Conservation (phyloP, 2,797 vertebrate genomes). For the Helostoma temminkii region DNA sequence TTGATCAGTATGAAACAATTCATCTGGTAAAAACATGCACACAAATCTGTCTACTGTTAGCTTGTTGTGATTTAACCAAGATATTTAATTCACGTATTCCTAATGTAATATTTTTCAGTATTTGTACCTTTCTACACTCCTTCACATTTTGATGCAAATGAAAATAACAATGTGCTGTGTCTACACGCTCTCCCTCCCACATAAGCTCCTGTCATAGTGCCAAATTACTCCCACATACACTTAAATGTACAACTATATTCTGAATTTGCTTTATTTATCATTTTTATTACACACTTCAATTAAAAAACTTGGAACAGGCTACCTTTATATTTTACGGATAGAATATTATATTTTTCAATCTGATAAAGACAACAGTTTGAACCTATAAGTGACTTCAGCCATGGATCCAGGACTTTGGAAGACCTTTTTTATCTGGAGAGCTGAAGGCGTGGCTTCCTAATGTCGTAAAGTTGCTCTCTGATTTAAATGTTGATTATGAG, state of each 20-base stretch:
- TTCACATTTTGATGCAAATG: slow-evolving; percentile 37
- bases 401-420: not conserved
- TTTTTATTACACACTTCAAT: not conserved
- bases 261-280: not conserved
- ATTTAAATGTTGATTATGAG: not conserved
- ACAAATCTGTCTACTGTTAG: not conserved
- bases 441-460: not conserved
- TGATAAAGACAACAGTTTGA: not conserved
- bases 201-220: slow-evolving; percentile 3
- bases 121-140: slow-evolving; percentile 1
- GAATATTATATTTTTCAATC: not conserved
- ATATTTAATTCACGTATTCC: not conserved
- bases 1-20: slow-evolving; percentile 4
- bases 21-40: not conserved
- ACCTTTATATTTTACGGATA: not conserved
- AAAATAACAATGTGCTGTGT: not conserved
- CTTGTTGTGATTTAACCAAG: not conserved
- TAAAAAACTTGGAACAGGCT: not conserved
- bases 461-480: not conserved
- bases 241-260: not conserved
- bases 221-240: slow-evolving; percentile 21
- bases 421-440: not conserved
- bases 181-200: slow-evolving; percentile 6
- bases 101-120: not conserved
- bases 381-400: not conserved